phyloP scores from a whole-genome alignment of 2,113 vertebrate species.

The Oceanites oceanicus region DNA sequence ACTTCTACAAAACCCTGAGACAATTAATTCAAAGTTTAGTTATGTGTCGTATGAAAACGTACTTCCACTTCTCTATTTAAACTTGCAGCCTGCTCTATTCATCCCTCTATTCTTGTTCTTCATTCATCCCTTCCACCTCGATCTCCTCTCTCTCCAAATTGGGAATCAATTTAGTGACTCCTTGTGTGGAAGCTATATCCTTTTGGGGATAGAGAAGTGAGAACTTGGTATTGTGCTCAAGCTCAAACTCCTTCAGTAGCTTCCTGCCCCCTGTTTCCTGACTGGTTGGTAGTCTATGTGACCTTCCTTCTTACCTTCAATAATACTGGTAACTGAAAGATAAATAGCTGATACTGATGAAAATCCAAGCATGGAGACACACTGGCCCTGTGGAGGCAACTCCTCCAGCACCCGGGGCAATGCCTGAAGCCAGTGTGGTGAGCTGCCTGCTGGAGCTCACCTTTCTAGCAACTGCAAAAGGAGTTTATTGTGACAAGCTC shows the following conservation, averaged over 20 bases:
- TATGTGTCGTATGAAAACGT: neutral
- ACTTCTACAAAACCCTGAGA: neutral
- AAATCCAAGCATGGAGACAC: neutral
- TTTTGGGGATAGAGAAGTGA: neutral
- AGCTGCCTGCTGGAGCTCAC: neutral
- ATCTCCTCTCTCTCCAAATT: neutral
- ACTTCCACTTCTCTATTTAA: neutral
- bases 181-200: neutral
- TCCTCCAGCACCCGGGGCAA: accelerated
- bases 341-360: neutral
- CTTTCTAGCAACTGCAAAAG: neutral
- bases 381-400: neutral
- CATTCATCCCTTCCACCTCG: neutral
- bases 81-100: neutral
- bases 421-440: neutral
- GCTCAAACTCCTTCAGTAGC: neutral
- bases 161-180: accelerated
- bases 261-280: neutral
- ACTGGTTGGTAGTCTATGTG: neutral
- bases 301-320: neutral
- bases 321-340: neutral
- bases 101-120: neutral
- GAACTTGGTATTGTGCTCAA: neutral
- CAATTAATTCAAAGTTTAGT: neutral
- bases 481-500: neutral